Conservation (phyloP, 2,113 vertebrate species). For the Ornithorhynchus anatinus region DNA sequence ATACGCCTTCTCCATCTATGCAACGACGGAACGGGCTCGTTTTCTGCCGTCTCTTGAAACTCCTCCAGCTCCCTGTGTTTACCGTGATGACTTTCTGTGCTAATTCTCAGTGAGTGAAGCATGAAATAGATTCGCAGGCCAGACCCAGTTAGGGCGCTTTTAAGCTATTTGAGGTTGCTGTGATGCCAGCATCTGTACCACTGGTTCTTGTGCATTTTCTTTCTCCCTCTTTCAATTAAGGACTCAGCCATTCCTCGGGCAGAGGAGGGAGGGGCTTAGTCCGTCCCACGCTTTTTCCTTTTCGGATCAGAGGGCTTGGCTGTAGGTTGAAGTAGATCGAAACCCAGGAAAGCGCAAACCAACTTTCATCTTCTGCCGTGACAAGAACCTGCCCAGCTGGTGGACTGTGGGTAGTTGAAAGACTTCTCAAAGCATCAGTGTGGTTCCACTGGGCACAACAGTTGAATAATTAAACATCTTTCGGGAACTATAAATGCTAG, state of each 20-base stretch:
- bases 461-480: slow-evolving; percentile 7
- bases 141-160: slow-evolving; percentile 48
- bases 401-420: slow-evolving; percentile 46
- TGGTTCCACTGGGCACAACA: background rate
- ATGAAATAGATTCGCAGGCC: slow-evolving; percentile 66
- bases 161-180: slow-evolving; percentile 59
- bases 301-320: slow-evolving; percentile 19
- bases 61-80: slow-evolving; percentile 62
- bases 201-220: slow-evolving; percentile 30
- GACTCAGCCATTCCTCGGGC: slow-evolving; percentile 44
- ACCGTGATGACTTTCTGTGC: slow-evolving; percentile 62
- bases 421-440: slow-evolving; percentile 1
- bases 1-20: slow-evolving; percentile 69
- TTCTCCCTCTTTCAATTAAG: slow-evolving; percentile 52
- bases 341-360: background rate
- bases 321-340: slow-evolving; percentile 25
- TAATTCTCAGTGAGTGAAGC: slow-evolving; percentile 65
- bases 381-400: slow-evolving; percentile 21
- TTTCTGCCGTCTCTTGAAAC: slow-evolving; percentile 65
- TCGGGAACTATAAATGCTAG: slow-evolving; percentile 22
- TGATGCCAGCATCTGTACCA: slow-evolving; percentile 65
- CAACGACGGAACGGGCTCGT: slow-evolving; percentile 62
- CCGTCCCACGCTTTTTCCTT: slow-evolving; percentile 20
- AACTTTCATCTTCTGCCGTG: slow-evolving; percentile 48
- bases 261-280: slow-evolving; percentile 23